phyloP scores from a whole-genome alignment of 2,888 invertebrate species.

The Prenolepis imparis region DNA sequence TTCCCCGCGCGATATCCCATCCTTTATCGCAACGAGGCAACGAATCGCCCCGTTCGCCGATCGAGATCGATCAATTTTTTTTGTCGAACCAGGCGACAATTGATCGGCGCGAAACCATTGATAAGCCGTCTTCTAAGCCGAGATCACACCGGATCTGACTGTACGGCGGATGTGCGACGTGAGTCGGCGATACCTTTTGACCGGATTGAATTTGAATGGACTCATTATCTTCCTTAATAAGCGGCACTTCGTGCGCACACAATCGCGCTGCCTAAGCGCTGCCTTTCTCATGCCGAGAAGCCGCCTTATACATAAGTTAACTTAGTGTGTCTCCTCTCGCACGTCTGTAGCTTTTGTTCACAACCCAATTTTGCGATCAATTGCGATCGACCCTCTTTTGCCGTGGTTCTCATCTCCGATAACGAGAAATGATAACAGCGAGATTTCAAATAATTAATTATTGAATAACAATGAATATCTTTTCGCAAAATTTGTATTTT shows the following conservation, averaged over 20 bases:
- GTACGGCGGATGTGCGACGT: constrained; percentile 2
- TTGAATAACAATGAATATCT: neutral
- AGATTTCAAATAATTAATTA: neutral
- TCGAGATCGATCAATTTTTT: constrained; percentile 36
- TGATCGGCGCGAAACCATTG: constrained; percentile 27
- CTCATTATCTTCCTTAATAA: constrained; percentile 69
- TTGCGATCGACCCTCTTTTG: constrained; percentile 59
- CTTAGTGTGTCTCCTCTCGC: constrained; percentile 22
- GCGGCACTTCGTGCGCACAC: constrained; percentile 45
- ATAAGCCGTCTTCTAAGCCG: neutral
- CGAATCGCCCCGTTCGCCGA: neutral
- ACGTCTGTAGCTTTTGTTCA: constrained; percentile 57
- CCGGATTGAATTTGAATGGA: constrained; percentile 72
- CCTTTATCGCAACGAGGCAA: neutral
- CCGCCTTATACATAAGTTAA: constrained; percentile 36
- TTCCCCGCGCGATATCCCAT: neutral
- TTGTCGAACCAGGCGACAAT: constrained; percentile 11
- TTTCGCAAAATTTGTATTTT: neutral
- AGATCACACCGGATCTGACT: too few species aligned
- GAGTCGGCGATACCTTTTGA: constrained; percentile 56
- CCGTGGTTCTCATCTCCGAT: constrained; percentile 48
- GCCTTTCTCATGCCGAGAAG: constrained; percentile 51
- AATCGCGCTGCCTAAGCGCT: constrained; percentile 27
- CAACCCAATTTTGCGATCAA: constrained; percentile 70
- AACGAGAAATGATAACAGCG: neutral